Evolutionary conservation across 1,140 invertebrate species (phyloP), one percentile per base, ranked within the genome.

Genomic region (Hermetia illucens): DNA sequence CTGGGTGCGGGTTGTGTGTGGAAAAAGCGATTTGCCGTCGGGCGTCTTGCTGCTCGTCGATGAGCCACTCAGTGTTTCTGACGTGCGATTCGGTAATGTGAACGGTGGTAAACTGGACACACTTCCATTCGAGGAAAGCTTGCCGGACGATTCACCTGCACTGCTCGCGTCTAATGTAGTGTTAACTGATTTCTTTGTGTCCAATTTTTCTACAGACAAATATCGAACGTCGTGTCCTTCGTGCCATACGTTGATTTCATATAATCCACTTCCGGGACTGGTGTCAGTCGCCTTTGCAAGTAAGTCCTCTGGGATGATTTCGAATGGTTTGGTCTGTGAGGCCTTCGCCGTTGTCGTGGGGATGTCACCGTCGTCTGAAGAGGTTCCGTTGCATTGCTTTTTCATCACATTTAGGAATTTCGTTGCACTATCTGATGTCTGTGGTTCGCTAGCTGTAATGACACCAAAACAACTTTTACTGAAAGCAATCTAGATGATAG

Each of bases 51-150:
- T 9, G 13, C n/a, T n/a, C 16, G 36, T 27, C n/a, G 36, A 27
- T 13, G 12, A 15, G n/a, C 22, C 8, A 10, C 22, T 16, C 21
- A 12, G 3, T 17, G 12, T 10, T 8, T 8, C 15, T 12, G 12
- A 13, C 18, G 4, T 5, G 18, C 5, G 6, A 10, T 16, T 17
- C 3, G 36, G 17, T 21, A 27, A 29, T n/a, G 9, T 20, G 16
- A 16, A 29, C 21, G 36, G 9, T 21, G 10, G 21, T 25, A 29
- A 15, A 20, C 25, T 29, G 15, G 13, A n/a, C 4, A 38, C 15
- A 18, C 25, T 38, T n/a, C 22, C 36, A 38, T 38, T 29, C 9
- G 17, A 38, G 4, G 25, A 29, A 10, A 15, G 21, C 31, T 38
- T 15, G 12, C 16, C 19, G 2, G 36, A 29, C n/a, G 13, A 8